Base-by-base conservation (phyloP, 2,888 invertebrate genomes). In the Caenorhabditis wallacei region DNA sequence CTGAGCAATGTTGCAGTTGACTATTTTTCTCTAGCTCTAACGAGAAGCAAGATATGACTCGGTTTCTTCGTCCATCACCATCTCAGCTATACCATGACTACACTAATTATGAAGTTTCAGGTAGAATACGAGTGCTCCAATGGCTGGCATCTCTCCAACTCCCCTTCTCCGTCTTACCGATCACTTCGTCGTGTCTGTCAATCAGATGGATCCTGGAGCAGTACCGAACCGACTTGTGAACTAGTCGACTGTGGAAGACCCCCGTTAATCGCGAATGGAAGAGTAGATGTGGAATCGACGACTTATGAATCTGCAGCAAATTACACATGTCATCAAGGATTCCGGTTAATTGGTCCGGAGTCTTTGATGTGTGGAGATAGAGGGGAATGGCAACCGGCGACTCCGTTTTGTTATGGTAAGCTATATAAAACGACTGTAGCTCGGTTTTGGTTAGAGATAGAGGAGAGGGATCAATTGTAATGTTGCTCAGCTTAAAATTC, bases 371-470 rank as follows among this genome's bases (percentile, higher is more conserved):
- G 89, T 72, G 71, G 82, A 1, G 88, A 87, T 74, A 74, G 80
- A 40, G 88, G 86, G 2, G 61, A 71, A 46, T 89, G 89, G 89
- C 84, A 86, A 26, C 89, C 89, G 10, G 75, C 86, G 4, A 80
- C 86, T 13, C 89, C 89, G 46, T 87, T 89, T 72, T 89, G 89
- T 63, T 89, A 89, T 81, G 89, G 89, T 88, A 20, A 40, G 81
- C n/a, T 0, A 30, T 30, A n/a, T n/a, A n/a, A n/a, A n/a, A n/a
- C n/a, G n/a, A n/a, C n/a, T n/a, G n/a, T n/a, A n/a, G n/a, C n/a
- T n/a, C n/a, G n/a, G n/a, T n/a, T n/a, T n/a, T n/a, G n/a, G n/a
- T n/a, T n/a, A n/a, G n/a, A n/a, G n/a, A n/a, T n/a, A n/a, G n/a
- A n/a, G n/a, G n/a, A n/a, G n/a, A n/a, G n/a, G n/a, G n/a, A 8